Evolutionary conservation across 1,140 invertebrate species (phyloP), one percentile per base, ranked within the genome.

Genomic region (Drosophila orosa): DNA sequence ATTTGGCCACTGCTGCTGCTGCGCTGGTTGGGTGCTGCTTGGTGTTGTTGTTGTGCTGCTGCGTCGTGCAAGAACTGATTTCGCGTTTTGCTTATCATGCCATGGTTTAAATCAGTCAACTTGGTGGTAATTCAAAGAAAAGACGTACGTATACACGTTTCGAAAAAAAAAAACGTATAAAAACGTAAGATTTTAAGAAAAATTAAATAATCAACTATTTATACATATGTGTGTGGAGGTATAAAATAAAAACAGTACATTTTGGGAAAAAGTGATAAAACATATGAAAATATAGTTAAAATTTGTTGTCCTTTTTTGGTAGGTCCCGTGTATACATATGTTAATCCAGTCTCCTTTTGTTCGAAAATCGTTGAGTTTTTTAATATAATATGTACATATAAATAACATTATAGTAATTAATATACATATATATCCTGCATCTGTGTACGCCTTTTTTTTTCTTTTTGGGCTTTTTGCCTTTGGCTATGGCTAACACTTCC

Each of bases 51-150:
- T 79, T 58, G 59, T 76, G 72, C 60, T 77, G 67, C 37, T 78
- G 59, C 66, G 81, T 67, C 35, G 71, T 86, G 80, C 83, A 87
- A 87, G 83, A 87, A 87, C 67, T 89, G 73, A 67, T 89, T 81
- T 63, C 63, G 62, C 35, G 74, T 83, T 54, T 54, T 54, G 76
- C 72, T 87, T 87, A 87, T 87, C 80, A 89, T 84, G 56, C 59
- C 50, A 24, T 54, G 50, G 31, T 35, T 75, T 56, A 78, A 80
- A 84, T 87, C 84, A 89, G 84, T 87, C 82, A 89, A 80, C 82
- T 73, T 72, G 59, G 69, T 65, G 73, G 78, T 80, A 89, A 89
- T 67, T 74, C 65, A 68, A 77, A 67, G 65, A 54, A 71, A 59
- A 80, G 85, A 80, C 65, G 80, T 87, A 48, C 29, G 19, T 35